phyloP scores from a whole-genome alignment of 92 coral and sea anemone genomes.

The Ricordea florida region DNA sequence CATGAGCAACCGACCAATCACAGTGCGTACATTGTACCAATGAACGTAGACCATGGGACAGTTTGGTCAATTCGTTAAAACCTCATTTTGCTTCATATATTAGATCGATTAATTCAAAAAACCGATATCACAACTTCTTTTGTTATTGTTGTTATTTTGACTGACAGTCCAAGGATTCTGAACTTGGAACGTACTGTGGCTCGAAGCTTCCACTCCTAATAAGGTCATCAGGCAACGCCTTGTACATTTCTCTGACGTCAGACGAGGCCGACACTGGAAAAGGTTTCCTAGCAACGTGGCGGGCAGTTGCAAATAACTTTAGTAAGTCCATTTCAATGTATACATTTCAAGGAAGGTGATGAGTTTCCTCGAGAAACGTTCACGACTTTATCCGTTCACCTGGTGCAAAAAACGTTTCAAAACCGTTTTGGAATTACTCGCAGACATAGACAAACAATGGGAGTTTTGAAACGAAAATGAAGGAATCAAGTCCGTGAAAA shows the following conservation, averaged over 20 bases:
- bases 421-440: too few relatives aligned
- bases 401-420: too few relatives aligned
- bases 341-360: not conserved
- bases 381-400: too few relatives aligned
- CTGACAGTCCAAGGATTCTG: conserved; percentile 66
- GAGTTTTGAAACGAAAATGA: too few relatives aligned
- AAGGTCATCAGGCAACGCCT: conserved; percentile 66
- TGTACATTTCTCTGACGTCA: conserved; percentile 74
- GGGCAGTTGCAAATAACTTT: conserved; percentile 58
- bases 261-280: conserved; percentile 78
- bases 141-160: not conserved
- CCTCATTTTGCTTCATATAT: not conserved
- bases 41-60: too few relatives aligned
- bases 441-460: too few relatives aligned
- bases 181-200: conserved; percentile 79
- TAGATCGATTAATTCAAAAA: not conserved
- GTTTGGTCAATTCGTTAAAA: too few relatives aligned
- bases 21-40: too few relatives aligned
- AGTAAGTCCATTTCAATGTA: conserved; percentile 35
- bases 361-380: not conserved
- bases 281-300: conserved; percentile 86
- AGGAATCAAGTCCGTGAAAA: too few relatives aligned
- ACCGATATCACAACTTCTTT: not conserved
- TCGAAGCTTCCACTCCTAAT: conserved; percentile 54
- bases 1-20: too few relatives aligned